A percentile compares a stretch with the other conserved stretches of the same genome.
Evolutionary conservation across 2,113 vertebrate species (phyloP).

Genomic region (Python bivittatus): DNA sequence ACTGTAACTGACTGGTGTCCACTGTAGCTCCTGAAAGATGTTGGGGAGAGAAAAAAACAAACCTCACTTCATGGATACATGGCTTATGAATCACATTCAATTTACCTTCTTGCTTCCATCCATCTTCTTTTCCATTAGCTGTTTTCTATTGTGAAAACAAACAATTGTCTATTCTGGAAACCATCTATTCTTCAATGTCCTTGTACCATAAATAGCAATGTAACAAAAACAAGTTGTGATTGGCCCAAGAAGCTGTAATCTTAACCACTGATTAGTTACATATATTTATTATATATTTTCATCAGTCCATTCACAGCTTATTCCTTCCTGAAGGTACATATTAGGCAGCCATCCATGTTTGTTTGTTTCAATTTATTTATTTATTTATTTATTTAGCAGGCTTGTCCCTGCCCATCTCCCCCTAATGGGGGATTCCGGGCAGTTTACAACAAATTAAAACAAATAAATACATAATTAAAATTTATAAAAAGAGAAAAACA

Average conservation of each 20-base stretch:
- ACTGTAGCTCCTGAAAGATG: background rate
- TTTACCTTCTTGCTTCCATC: background rate
- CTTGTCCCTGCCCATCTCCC: too few species aligned
- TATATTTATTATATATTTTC: background rate
- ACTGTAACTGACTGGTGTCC: background rate
- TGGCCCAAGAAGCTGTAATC: background rate
- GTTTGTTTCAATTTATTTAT: background rate
- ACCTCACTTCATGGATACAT: background rate
- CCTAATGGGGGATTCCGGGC: too few species aligned
- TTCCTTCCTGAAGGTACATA: background rate
- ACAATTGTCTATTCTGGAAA: background rate
- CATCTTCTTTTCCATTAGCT: background rate
- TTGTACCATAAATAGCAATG: background rate
- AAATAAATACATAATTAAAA: too few species aligned
- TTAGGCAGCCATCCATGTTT: background rate
- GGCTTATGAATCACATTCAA: background rate
- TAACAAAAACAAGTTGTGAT: background rate
- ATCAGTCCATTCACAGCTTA: background rate
- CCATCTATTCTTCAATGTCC: background rate
- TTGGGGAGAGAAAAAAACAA: background rate
- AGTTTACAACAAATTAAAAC: too few species aligned
- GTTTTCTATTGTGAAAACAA: background rate
- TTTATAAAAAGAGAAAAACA: too few species aligned
- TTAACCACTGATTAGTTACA: background rate
- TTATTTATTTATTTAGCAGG: too few species aligned